A percentile compares a stretch with the other conserved stretches of the same genome.
Evolutionary conservation across 1,140 invertebrate species (phyloP).

Genomic region (Cryptotermes secundus): DNA sequence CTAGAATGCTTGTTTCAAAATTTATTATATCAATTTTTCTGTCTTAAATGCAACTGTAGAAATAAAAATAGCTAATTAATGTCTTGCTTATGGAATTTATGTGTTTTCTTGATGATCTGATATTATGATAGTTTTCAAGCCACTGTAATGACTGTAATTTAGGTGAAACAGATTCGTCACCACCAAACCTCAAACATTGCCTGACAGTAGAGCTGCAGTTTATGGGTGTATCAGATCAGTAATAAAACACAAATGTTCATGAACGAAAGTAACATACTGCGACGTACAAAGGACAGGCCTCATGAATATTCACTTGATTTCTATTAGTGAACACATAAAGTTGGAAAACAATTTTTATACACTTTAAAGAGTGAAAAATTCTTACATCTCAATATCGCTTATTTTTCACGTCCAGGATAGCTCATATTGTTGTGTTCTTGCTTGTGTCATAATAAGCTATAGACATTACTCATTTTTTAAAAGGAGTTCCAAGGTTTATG

Average conservation of each 20-base stretch:
- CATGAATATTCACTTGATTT: background rate
- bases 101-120: constrained; percentile 6
- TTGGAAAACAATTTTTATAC: background rate
- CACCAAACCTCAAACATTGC: too few species aligned
- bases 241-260: background rate
- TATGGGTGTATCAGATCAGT: background rate
- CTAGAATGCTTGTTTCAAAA: background rate
- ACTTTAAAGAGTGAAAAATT: background rate
- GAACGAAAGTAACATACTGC: background rate
- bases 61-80: background rate
- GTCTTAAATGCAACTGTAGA: background rate
- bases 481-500: background rate
- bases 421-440: background rate
- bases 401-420: background rate
- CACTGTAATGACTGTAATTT: too few species aligned
- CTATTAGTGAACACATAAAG: too few species aligned
- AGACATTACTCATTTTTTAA: background rate
- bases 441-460: background rate
- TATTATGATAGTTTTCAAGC: background rate
- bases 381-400: background rate
- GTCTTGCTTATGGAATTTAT: background rate
- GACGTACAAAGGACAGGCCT: background rate
- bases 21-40: background rate
- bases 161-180: too few species aligned
- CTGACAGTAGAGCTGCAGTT: too few species aligned